Evolutionary conservation across 2,113 vertebrate species (phyloP).

Genomic region (Triplophysa dalaica): DNA sequence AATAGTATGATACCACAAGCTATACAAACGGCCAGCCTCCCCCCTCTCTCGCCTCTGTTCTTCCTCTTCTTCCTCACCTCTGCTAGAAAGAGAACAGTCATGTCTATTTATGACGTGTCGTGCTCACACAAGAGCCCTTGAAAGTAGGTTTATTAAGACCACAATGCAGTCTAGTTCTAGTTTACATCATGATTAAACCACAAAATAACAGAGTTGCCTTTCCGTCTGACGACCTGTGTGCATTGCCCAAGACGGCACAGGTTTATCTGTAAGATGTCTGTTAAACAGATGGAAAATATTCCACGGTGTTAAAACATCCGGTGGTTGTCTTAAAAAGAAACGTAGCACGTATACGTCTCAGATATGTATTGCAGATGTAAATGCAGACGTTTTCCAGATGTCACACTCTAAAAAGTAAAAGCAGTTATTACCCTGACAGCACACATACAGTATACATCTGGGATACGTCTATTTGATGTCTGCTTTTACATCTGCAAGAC

Average conservation of each 20-base stretch:
- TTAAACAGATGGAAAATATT: too few species aligned
- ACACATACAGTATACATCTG: too few species aligned
- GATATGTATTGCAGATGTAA: too few species aligned
- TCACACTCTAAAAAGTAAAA: too few species aligned
- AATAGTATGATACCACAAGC: conserved; percentile 76
- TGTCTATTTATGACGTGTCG: conserved; percentile 65
- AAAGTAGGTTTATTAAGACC: background rate
- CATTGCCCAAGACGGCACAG: background rate
- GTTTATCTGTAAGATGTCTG: too few species aligned
- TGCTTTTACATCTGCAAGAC: too few species aligned
- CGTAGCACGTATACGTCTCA: too few species aligned
- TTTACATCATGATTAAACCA: background rate
- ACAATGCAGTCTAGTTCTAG: background rate
- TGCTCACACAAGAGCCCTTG: conserved; percentile 46
- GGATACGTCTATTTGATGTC: too few species aligned
- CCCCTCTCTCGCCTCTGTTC: conserved; percentile 79
- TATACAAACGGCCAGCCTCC: conserved; percentile 81
- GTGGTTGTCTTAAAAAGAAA: too few species aligned
- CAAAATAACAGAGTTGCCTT: background rate
- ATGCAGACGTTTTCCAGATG: too few species aligned
- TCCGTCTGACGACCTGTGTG: background rate
- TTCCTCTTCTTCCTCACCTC: conserved; percentile 80
- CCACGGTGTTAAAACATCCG: too few species aligned
- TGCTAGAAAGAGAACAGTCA: conserved; percentile 75
- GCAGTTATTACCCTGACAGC: too few species aligned